Conservation (phyloP, 2,888 invertebrate species). For the Apantesis nais region DNA sequence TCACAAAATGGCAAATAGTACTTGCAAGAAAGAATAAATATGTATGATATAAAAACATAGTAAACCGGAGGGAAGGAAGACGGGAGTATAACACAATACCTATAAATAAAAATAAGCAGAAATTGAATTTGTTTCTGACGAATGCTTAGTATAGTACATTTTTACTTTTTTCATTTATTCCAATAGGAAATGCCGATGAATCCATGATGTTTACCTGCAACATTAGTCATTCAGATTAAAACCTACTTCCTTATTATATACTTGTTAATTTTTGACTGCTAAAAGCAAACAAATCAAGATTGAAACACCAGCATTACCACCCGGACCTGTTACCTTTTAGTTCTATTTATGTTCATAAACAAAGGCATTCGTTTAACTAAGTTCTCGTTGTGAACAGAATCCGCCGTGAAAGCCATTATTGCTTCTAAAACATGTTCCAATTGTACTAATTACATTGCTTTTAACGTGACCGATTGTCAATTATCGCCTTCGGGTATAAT, state of each 20-base stretch:
- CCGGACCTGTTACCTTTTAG: background rate
- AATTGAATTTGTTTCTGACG: too few relatives aligned
- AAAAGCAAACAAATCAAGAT: background rate
- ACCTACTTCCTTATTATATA: background rate
- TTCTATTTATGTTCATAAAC: background rate
- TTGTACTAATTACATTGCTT: conserved; percentile 41
- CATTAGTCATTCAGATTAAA: background rate
- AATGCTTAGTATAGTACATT: too few relatives aligned
- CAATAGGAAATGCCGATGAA: background rate
- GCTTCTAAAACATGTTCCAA: conserved; percentile 29
- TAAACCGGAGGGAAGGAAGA: too few relatives aligned
- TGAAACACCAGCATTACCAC: background rate
- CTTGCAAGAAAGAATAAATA: background rate
- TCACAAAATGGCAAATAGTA: background rate
- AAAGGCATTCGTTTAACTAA: background rate
- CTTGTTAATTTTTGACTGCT: background rate
- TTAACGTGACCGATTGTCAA: conserved; percentile 32
- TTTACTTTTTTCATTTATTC: too few relatives aligned
- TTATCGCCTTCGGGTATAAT: conserved; percentile 27
- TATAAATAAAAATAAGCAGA: too few relatives aligned
- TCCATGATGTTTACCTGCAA: background rate
- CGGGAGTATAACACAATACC: too few relatives aligned
- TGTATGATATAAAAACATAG: too few relatives aligned
- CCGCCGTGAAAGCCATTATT: conserved; percentile 1
- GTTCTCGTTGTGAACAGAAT: background rate